These are phyloP conservation scores for Pocillopora grandis DNA, from an alignment of 92 coral and sea anemone species.

Conservation along the genomic window DNA sequence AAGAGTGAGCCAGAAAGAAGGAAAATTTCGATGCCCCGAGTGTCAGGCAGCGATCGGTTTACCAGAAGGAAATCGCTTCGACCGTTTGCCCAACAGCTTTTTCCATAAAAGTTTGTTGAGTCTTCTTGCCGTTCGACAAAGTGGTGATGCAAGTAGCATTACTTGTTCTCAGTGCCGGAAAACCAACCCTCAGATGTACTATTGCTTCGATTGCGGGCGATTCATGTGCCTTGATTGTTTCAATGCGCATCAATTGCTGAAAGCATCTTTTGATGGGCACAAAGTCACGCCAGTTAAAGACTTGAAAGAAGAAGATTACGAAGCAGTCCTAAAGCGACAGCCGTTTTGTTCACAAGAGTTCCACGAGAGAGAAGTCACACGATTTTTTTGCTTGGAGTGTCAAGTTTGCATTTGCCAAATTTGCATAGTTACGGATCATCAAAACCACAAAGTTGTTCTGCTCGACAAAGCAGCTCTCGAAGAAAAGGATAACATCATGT, in stretches of 20 bases:
- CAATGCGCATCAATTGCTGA: constrained; percentile 30
- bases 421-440: constrained; percentile 17
- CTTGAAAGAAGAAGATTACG: constrained; percentile 22
- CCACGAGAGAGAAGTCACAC: constrained; percentile 18
- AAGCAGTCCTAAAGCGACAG: not conserved
- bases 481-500: not conserved
- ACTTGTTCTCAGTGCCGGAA: not conserved
- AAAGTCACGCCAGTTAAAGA: constrained; percentile 16
- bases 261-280: constrained; percentile 3
- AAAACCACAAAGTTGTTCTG: constrained; percentile 6
- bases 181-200: constrained; percentile 6
- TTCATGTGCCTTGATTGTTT: constrained; percentile 34
- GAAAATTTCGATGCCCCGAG: constrained; percentile 8
- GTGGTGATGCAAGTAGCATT: constrained; percentile 12
- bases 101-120: not conserved
- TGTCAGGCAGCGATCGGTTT: constrained; percentile 3
- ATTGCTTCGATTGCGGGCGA: constrained; percentile 38
- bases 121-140: constrained; percentile 19
- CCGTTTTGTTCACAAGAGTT: constrained; percentile 19
- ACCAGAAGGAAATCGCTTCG: constrained; percentile 4
- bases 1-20: not conserved
- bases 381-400: constrained; percentile 12
- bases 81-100: constrained; percentile 14
- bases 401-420: constrained; percentile 10
- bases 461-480: constrained; percentile 4